phyloP scores from a whole-genome alignment of 1,140 invertebrate species.

The Pseudobourletiella spinata region DNA sequence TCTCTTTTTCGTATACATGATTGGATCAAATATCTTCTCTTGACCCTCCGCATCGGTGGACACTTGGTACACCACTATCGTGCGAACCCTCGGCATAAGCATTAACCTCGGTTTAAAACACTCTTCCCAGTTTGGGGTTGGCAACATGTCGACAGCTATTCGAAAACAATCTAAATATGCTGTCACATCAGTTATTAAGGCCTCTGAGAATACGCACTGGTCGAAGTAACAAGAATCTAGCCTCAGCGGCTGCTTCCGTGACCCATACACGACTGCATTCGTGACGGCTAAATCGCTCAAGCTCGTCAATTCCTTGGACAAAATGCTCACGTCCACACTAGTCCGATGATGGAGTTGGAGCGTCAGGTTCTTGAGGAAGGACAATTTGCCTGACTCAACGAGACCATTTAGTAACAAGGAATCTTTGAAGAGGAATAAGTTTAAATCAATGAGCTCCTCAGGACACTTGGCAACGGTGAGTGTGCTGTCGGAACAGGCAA shows the following conservation, averaged over 20 bases:
- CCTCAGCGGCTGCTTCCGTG: not conserved
- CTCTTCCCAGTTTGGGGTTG: not conserved
- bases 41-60: not conserved
- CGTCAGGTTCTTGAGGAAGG: not conserved
- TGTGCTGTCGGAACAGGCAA: not conserved
- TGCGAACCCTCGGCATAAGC: not conserved
- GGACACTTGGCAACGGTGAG: not conserved
- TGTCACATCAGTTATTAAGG: not conserved
- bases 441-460: not conserved
- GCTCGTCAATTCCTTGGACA: not conserved
- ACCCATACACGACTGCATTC: not conserved
- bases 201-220: not conserved
- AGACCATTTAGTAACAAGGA: not conserved
- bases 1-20: no score
- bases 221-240: not conserved
- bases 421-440: not conserved
- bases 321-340: not conserved
- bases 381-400: not conserved
- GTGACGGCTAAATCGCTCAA: not conserved
- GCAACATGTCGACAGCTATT: not conserved
- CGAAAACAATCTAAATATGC: not conserved
- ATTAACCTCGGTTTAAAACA: not conserved
- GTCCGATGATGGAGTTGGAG: not conserved
- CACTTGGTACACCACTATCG: not conserved
- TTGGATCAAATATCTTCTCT: no score